Evolutionary conservation across 2,113 vertebrate species (phyloP), one percentile per base, ranked within the genome.

Genomic region (Sylvilagus bachmani): DNA sequence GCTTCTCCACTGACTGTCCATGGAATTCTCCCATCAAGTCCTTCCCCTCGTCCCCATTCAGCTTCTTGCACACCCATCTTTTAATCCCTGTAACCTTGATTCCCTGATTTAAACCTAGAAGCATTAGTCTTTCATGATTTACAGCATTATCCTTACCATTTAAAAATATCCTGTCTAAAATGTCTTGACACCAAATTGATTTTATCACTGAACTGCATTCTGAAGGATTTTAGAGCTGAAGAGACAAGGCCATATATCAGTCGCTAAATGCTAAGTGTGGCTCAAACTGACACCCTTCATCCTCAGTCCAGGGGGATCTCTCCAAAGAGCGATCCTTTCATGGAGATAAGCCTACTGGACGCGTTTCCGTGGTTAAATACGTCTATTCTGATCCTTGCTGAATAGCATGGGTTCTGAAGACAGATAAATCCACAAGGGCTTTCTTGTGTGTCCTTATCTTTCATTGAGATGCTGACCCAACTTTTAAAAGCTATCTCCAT

Each of bases 401-500:
- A 96, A 95, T 69, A 89, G 80, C 87, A 84, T 51, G 36, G 83
- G 53, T 93, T 95, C 94, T 94, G 58, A 80, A 97, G 93, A 96
- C 94, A 95, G 75, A 83, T 79, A 96, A 92, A 90, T 38, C 97
- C 93, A 97, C 95, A 98, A 97, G 95, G 93, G 55, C 79, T 97
- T 96, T 95, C 96, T 97, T 97, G 84, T 97, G 71, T 91, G 89
- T 70, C 58, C 97, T 97, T 98, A 97, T 98, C 97, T 94, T 95
- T 94, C 92, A 91, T 1, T 89, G 94, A 97, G 97, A 97, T 94
- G 95, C 97, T 97, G 91, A 97, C 96, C 96, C 96, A 97, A 97
- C 96, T 97, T 91, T 96, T 83, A 95, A 97, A 98, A 96, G 96
- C 83, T 93, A 96, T 97, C 97, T 90, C 97, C 84, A 98, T 97